Conservation (phyloP, 2,113 vertebrate species). For the Emydocephalus ijimae region DNA sequence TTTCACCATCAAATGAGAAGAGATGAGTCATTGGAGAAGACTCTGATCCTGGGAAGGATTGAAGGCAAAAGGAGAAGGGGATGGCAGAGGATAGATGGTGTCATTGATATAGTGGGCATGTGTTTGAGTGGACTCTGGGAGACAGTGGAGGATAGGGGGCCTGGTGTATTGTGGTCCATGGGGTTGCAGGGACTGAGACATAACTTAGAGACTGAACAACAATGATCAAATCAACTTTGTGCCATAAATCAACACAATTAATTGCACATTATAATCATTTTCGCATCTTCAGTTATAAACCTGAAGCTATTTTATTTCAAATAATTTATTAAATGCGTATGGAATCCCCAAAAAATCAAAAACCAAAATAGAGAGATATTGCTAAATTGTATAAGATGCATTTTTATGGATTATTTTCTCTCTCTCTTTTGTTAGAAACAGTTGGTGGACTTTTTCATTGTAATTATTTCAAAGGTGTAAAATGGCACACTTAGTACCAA, state of each 20-base stretch:
- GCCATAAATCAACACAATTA: neutral
- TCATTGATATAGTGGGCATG: no score
- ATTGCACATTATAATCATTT: neutral
- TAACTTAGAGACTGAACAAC: no score
- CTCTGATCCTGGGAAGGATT: no score
- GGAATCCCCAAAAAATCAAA: neutral
- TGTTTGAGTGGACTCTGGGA: no score
- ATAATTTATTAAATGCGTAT: constrained; percentile 1
- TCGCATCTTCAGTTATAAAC: constrained; percentile 11
- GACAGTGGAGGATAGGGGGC: no score
- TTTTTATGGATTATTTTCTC: neutral
- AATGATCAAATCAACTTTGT: neutral
- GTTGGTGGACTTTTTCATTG: neutral
- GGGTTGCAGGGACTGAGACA: no score
- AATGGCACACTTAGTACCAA: constrained; percentile 16
- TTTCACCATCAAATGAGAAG: no score
- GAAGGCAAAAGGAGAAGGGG: no score
- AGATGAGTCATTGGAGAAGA: no score
- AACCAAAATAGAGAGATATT: neutral
- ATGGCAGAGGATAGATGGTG: no score
- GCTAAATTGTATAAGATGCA: neutral
- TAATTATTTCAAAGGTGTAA: constrained; percentile 26
- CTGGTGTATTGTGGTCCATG: no score
- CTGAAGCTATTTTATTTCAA: neutral
- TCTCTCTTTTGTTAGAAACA: neutral